Evolutionary conservation across 2,888 invertebrate species (phyloP), one percentile per base, ranked within the genome.

Genomic region (Ochropacha duplaris): DNA sequence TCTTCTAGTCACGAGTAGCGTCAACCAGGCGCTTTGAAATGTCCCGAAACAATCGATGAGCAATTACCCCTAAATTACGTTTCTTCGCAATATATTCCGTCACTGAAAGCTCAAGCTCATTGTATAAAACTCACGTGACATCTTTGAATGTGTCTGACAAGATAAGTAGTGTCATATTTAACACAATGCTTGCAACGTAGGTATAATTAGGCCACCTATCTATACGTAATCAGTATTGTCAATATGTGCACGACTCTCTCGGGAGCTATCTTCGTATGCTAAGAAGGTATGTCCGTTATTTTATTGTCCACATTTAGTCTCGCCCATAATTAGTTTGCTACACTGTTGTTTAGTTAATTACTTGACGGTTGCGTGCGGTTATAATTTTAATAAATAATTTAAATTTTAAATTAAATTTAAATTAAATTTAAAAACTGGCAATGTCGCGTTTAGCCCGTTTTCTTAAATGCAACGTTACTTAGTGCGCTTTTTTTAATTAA

Each of bases 171-270:
- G 28, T 19, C 16, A 2, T 19, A 6, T 31, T 51, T 31, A 52
- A 52, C 52, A 52, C 22, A 24, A 9, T 16, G 11, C 5, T 59
- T 22, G 56, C 55, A 50, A 56, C 58, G 54, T 39, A 39, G 31
- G 54, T 57, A 55, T 59, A 58, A 57, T 61, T 54, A 59, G 50
- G 36, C 31, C 44, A 50, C 57, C 54, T 60, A 58, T 58, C 54
- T 60, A 57, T 57, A 56, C 54, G 36, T 57, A 63, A 62, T 62
- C 60, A 57, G 55, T 62, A 60, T 57, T 55, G 64, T 61, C 61
- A 68, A 65, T 68, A 68, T 62, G 62, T 61, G 50, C 61, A 61
- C 50, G 22, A 61, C 54, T 55, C 58, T 64, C 60, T 56, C 55
- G 57, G 54, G 49, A 55, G 55, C 52, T 16, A 31, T 44, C 31